These are phyloP conservation scores for Dromaius novaehollandiae DNA, from an alignment of 2,113 vertebrate genomes.

Conservation along the genomic window DNA sequence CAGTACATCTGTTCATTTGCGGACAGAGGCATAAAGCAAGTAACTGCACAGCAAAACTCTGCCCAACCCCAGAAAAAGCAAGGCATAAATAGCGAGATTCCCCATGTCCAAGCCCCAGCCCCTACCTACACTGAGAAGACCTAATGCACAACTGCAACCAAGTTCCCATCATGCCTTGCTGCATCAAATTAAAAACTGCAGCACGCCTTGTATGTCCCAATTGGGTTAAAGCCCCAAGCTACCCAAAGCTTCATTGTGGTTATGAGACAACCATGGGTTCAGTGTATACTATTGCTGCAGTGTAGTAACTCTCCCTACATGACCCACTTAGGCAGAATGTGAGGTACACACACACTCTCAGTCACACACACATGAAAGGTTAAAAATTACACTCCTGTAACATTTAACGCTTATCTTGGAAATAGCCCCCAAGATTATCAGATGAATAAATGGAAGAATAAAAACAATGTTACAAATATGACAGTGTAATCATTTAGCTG, in stretches of 20 bases:
- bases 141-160: background rate
- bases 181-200: background rate
- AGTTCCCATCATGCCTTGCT: background rate
- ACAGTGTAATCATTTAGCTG: background rate
- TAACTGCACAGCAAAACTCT: background rate
- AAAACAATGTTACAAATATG: background rate
- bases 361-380: fast-evolving
- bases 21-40: background rate
- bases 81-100: background rate
- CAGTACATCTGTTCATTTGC: background rate
- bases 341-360: fast-evolving
- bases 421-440: background rate
- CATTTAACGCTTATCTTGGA: background rate
- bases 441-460: background rate
- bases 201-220: slow-evolving; percentile 23
- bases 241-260: background rate
- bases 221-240: background rate
- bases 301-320: background rate
- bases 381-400: background rate
- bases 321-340: background rate
- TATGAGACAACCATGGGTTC: background rate
- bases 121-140: background rate
- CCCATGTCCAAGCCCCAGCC: background rate
- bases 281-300: background rate
- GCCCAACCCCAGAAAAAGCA: background rate